These are phyloP conservation scores for Anguilla obscura DNA, from an alignment of 2,797 vertebrate genomes.

Conservation along the genomic window DNA sequence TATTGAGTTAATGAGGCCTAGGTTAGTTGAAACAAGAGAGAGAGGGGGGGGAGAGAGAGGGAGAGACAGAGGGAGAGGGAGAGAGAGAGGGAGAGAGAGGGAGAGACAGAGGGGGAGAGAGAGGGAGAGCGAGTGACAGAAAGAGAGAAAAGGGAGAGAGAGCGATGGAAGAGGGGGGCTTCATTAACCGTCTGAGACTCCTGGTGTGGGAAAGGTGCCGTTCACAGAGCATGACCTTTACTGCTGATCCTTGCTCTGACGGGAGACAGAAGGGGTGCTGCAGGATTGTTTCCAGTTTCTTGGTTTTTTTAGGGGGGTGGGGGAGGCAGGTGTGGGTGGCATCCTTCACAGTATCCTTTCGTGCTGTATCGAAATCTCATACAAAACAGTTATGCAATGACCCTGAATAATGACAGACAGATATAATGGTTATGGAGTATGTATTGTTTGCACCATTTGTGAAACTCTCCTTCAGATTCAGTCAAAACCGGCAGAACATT, in stretches of 20 bases:
- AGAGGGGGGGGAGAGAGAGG: neutral
- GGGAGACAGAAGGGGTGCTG: conserved; percentile 62
- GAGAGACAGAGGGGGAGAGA: conserved; percentile 1
- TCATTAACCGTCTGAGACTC: conserved; percentile 32
- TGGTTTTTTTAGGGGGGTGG: neutral
- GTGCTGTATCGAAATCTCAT: conserved; percentile 35
- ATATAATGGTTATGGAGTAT: neutral
- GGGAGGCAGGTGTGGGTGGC: neutral
- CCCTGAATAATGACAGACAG: neutral
- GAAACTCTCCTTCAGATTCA: neutral
- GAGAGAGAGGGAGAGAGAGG: neutral
- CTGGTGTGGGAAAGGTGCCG: conserved; percentile 30
- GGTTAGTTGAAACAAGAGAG: conserved; percentile 51
- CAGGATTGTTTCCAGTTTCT: conserved; percentile 57
- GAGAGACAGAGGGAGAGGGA: neutral
- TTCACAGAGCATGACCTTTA: conserved; percentile 38
- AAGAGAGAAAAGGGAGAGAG: conserved; percentile 27
- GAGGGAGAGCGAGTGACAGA: too few species aligned
- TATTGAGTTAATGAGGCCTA: conserved; percentile 70
- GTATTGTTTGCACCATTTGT: neutral
- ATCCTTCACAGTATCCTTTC: conserved; percentile 21
- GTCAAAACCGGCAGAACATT: neutral
- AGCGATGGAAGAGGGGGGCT: conserved; percentile 12
- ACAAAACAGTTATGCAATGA: neutral
- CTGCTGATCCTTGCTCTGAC: conserved; percentile 52